A percentile compares a stretch with the other conserved stretches of the same genome.
Conservation (phyloP, 2,888 invertebrate genomes). For the Xylophagus ater region DNA sequence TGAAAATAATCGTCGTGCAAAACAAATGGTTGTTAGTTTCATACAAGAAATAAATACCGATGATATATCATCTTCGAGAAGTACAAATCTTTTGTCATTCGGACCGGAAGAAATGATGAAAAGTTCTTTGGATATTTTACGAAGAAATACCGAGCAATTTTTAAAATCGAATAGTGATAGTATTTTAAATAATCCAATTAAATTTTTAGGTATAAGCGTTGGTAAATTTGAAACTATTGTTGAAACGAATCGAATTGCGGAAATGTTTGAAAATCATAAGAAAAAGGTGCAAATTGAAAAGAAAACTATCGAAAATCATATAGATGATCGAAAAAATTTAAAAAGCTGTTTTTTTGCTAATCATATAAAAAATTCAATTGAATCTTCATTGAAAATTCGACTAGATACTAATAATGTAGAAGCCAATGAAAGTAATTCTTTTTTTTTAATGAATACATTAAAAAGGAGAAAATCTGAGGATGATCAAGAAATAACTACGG, state of each 20-base stretch:
- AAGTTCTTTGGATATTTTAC: slow-evolving; percentile 55
- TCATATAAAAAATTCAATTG: slow-evolving; percentile 17
- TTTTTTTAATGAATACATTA: slow-evolving; percentile 4
- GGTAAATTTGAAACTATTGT: slow-evolving; percentile 61
- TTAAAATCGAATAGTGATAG: slow-evolving; percentile 28
- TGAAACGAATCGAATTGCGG: slow-evolving; percentile 43
- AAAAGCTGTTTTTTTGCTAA: slow-evolving; percentile 24
- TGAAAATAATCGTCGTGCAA: slow-evolving; percentile 71
- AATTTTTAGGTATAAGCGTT: slow-evolving; percentile 64
- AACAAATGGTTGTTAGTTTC: slow-evolving; percentile 64
- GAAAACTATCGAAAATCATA: background rate
- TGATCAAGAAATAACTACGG: background rate
- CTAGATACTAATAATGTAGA: slow-evolving; percentile 1
- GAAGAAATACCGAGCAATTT: slow-evolving; percentile 44
- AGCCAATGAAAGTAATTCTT: slow-evolving; percentile 4
- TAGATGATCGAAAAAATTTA: background rate
- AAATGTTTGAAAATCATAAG: slow-evolving; percentile 45
- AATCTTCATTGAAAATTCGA: slow-evolving; percentile 5
- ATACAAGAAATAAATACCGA: slow-evolving; percentile 45
- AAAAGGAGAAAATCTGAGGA: background rate
- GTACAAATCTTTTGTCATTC: slow-evolving; percentile 45
- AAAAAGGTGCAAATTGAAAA: slow-evolving; percentile 21
- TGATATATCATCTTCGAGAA: slow-evolving; percentile 55
- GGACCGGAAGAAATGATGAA: slow-evolving; percentile 54
- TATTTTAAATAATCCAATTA: slow-evolving; percentile 45